Percentiles rank a stretch among this genome's conserved stretches.
Conservation (phyloP, 2,888 invertebrate species). For the Celastrina argiolus region DNA sequence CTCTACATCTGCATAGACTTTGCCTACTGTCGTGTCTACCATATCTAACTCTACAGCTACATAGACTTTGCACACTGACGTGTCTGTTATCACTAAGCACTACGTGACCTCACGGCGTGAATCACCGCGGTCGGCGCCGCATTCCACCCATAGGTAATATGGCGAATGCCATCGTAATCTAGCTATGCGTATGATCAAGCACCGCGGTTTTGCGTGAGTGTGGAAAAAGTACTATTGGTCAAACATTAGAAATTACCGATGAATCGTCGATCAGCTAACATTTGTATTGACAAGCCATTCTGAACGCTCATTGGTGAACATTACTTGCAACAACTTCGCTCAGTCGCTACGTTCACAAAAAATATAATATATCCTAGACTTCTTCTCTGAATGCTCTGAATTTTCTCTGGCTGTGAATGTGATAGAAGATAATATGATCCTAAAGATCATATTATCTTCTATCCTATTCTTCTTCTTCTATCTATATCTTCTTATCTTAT, state of each 20-base stretch:
- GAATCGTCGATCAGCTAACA: too few relatives aligned
- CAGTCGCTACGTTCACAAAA: too few relatives aligned
- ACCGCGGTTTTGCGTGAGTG: background rate
- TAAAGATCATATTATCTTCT: too few relatives aligned
- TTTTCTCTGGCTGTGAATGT: too few relatives aligned
- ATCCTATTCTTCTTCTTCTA: too few relatives aligned
- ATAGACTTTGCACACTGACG: conserved; percentile 44
- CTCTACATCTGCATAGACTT: background rate
- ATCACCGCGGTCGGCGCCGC: conserved; percentile 49
- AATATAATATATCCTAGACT: too few relatives aligned
- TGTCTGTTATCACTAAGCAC: conserved; percentile 41
- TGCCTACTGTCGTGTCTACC: background rate
- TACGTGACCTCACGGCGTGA: conserved; percentile 63
- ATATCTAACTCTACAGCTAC: background rate
- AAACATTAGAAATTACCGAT: background rate
- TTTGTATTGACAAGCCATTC: too few relatives aligned
- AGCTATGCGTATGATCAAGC: conserved; percentile 46
- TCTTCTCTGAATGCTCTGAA: too few relatives aligned
- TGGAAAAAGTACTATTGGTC: background rate
- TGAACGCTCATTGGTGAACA: too few relatives aligned
- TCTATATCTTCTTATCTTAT: too few relatives aligned
- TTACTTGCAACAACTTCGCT: too few relatives aligned
- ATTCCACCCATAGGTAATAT: conserved; percentile 59
- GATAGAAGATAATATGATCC: too few relatives aligned
- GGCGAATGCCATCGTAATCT: conserved; percentile 63